These are phyloP conservation scores for Oreochromis aureus DNA, from an alignment of 2,113 vertebrate species.

Conservation along the genomic window DNA sequence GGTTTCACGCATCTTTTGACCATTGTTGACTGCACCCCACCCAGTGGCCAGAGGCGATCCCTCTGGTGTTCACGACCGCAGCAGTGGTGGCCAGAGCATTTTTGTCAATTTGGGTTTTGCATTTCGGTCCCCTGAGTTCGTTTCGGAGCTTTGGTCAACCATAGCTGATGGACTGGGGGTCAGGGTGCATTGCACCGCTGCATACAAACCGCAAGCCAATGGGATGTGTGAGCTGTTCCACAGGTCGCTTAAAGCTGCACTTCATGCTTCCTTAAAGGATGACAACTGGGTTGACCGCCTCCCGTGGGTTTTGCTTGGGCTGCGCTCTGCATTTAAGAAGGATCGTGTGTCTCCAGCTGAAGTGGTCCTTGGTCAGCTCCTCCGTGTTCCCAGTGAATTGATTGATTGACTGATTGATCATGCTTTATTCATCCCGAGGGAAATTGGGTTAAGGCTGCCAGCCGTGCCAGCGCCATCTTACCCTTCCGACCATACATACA, in stretches of 20 bases:
- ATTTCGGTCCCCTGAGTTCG: accelerated
- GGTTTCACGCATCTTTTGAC: not conserved
- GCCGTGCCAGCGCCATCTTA: no score
- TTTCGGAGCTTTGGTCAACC: not conserved
- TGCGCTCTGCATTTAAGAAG: not conserved
- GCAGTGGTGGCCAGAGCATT: not conserved
- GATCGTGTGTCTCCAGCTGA: not conserved
- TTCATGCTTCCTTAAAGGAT: not conserved
- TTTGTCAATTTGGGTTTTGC: not conserved
- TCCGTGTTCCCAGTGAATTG: not conserved
- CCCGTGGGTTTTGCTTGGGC: not conserved
- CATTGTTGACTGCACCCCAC: not conserved
- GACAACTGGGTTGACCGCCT: not conserved
- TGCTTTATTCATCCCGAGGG: no score
- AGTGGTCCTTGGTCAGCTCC: not conserved
- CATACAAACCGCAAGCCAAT: not conserved
- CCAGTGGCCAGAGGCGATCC: not conserved
- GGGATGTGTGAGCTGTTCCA: not conserved
- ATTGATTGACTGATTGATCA: no score
- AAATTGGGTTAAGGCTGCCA: no score
- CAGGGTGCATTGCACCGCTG: not conserved
- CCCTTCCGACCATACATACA: no score
- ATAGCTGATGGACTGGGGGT: not conserved
- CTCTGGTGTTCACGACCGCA: accelerated
- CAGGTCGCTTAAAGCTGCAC: not conserved